These are phyloP conservation scores for Rhingia rostrata DNA, from an alignment of 2,888 invertebrate genomes.

Conservation along the genomic window DNA sequence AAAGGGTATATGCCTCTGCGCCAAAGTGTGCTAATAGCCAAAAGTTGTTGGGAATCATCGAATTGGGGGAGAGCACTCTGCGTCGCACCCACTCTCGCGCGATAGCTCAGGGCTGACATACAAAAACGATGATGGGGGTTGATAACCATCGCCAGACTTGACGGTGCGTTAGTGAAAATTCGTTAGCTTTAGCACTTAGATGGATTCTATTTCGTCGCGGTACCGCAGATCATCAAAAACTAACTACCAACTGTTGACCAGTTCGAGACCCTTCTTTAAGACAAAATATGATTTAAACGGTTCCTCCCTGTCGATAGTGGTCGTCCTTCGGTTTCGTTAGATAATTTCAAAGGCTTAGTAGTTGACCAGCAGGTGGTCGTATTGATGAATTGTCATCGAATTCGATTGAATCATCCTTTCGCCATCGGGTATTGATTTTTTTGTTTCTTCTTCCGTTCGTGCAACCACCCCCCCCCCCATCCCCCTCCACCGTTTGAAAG, in stretches of 20 bases:
- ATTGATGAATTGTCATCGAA: background rate
- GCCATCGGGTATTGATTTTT: slow-evolving; percentile 53
- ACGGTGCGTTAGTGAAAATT: slow-evolving; percentile 68
- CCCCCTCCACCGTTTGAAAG: background rate
- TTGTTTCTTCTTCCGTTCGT: background rate
- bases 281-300: slow-evolving; percentile 38
- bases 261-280: slow-evolving; percentile 43
- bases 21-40: slow-evolving; percentile 51
- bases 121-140: slow-evolving; percentile 59
- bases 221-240: slow-evolving; percentile 32
- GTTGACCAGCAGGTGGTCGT: slow-evolving; percentile 2
- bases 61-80: slow-evolving; percentile 12
- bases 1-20: slow-evolving; percentile 46
- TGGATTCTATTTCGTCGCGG: slow-evolving; percentile 56
- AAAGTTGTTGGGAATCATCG: slow-evolving; percentile 39
- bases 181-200: slow-evolving; percentile 62
- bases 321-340: background rate
- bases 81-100: slow-evolving; percentile 36
- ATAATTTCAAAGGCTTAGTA: background rate
- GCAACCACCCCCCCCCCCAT: no score
- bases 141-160: slow-evolving; percentile 62
- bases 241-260: slow-evolving; percentile 12
- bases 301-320: slow-evolving; percentile 5
- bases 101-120: slow-evolving; percentile 60
- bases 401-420: slow-evolving; percentile 45